Conservation (phyloP, 2,888 invertebrate species). For the Epsilonema sp. region DNA sequence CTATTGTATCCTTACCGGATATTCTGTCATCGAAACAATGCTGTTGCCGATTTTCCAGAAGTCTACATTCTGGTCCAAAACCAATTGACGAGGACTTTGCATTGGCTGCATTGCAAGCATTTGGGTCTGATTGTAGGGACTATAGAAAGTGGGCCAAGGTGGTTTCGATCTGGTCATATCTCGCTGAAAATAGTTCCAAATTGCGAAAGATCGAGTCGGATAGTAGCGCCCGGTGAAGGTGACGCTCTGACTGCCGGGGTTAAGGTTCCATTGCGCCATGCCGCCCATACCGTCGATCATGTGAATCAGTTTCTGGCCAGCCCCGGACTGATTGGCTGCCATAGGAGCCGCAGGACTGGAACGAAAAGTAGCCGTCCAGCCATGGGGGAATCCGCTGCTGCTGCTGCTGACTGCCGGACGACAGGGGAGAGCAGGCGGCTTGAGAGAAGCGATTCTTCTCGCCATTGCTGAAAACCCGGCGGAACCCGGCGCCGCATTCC, state of each 20-base stretch:
- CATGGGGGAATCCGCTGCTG: too few species aligned
- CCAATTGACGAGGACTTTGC: slow-evolving; percentile 15
- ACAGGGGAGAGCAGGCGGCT: too few species aligned
- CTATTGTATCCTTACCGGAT: too few species aligned
- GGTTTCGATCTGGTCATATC: slow-evolving; percentile 17
- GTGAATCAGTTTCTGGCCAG: slow-evolving; percentile 23
- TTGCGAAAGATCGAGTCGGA: slow-evolving; percentile 24
- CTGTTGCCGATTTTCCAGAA: slow-evolving; percentile 24
- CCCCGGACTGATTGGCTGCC: slow-evolving; percentile 18
- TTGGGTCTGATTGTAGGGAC: slow-evolving; percentile 24
- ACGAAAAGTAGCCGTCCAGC: slow-evolving; percentile 27
- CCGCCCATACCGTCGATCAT: slow-evolving; percentile 28
- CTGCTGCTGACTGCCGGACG: too few species aligned
- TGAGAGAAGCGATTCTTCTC: too few species aligned
- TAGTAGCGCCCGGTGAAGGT: slow-evolving; percentile 26
- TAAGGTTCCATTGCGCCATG: too few species aligned
- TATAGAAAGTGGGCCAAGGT: slow-evolving; percentile 20
- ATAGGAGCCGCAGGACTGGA: slow-evolving; percentile 25
- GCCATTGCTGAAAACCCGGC: too few species aligned
- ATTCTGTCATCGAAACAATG: slow-evolving; percentile 23
- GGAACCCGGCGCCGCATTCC: too few species aligned
- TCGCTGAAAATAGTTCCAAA: slow-evolving; percentile 27
- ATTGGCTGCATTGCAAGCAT: slow-evolving; percentile 24
- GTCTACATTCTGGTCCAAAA: slow-evolving; percentile 27
- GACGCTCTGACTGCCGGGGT: too few species aligned